A percentile compares a stretch with the other conserved stretches of the same genome.
Conservation (phyloP, 1,140 invertebrate genomes). For the Radopholus similis region DNA sequence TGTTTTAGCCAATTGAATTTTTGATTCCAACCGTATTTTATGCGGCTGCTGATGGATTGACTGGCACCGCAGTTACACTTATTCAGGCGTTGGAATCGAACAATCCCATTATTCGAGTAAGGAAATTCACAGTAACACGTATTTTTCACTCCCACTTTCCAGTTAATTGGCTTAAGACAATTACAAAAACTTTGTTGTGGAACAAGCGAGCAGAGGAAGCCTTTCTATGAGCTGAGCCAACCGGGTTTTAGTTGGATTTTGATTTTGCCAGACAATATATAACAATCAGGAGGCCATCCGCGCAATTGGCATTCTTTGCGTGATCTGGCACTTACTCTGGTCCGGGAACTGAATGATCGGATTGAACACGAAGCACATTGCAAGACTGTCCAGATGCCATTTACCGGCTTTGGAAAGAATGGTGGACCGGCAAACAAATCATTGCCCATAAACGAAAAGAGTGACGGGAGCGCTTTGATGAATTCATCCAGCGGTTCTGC, state of each 20-base stretch:
- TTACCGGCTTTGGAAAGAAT: slow-evolving; percentile 1
- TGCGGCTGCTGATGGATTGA: neutral
- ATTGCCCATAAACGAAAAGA: neutral
- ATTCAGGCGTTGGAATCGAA: slow-evolving; percentile 1
- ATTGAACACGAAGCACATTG: slow-evolving; percentile 4
- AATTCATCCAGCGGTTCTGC: neutral
- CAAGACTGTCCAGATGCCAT: neutral
- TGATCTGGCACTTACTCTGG: neutral
- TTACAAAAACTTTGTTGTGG: neutral
- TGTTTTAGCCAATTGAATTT: neutral
- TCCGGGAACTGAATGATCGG: neutral
- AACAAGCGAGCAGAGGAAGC: neutral
- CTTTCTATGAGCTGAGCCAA: slow-evolving; percentile 8
- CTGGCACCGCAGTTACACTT: neutral
- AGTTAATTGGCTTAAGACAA: slow-evolving; percentile 7
- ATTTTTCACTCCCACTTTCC: neutral
- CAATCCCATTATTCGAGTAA: neutral
- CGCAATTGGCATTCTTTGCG: slow-evolving; percentile 15
- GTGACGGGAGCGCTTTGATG: neutral
- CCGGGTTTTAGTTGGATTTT: neutral
- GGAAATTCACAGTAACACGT: no score
- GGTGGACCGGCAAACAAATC: neutral
- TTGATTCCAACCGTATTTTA: neutral
- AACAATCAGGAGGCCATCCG: slow-evolving; percentile 1
- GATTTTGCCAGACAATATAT: neutral